Conservation (phyloP, 2,797 vertebrate species). For the Naso thynnoides region DNA sequence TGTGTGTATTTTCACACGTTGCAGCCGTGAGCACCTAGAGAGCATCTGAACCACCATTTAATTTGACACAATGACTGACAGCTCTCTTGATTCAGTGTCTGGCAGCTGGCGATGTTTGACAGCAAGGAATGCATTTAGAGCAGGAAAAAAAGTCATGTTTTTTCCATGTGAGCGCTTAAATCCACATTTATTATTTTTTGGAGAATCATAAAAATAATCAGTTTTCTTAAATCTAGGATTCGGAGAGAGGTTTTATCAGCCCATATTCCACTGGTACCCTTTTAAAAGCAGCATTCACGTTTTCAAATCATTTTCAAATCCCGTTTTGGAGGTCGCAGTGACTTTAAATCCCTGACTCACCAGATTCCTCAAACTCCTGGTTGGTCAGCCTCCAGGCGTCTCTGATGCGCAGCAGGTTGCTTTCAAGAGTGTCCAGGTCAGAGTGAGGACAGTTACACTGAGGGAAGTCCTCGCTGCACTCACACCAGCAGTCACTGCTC, state of each 20-base stretch:
- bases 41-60: constrained; percentile 24
- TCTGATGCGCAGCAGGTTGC: constrained; percentile 87
- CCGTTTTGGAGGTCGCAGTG: constrained; percentile 11
- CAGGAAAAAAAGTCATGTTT: constrained; percentile 20
- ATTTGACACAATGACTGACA: constrained; percentile 54
- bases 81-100: constrained; percentile 42
- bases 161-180: constrained; percentile 1
- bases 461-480: constrained; percentile 88
- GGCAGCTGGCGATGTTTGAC: constrained; percentile 36
- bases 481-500: constrained; percentile 95
- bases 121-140: constrained; percentile 39
- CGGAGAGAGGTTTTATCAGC: constrained; percentile 18
- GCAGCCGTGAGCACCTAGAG: constrained; percentile 20
- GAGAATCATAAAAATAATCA: not conserved
- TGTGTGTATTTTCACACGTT: constrained; percentile 21
- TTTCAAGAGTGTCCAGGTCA: constrained; percentile 93
- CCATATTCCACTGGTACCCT: constrained; percentile 3
- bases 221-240: not conserved
- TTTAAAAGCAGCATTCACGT: constrained; percentile 27
- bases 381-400: constrained; percentile 90
- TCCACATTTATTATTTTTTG: constrained; percentile 6
- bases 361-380: constrained; percentile 94
- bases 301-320: constrained; percentile 63
- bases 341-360: constrained; percentile 76
- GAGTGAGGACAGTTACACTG: constrained; percentile 95